Base-by-base conservation (phyloP, 2,888 invertebrate species). In the Polyommatus iphigenia region DNA sequence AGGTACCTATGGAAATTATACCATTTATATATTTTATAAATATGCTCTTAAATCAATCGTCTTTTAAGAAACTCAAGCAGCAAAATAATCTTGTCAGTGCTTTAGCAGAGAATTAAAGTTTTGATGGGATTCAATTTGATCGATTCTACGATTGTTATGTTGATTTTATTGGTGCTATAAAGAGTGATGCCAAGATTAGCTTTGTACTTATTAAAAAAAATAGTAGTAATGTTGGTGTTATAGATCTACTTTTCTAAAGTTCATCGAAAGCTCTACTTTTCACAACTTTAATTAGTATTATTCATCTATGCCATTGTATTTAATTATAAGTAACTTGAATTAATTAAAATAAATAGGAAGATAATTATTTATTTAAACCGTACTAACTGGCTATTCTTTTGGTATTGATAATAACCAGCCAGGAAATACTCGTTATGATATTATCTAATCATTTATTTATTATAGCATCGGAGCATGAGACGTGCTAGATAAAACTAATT, bases 1-100 rank as follows among this genome's bases (percentile, higher is more conserved):
- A 87, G 86, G 87, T 89, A 54, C 50, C 54, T 75, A 89, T 85
- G 84, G 83, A 85, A 85, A 86, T 87, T 85, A 83, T 82, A 83
- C 80, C 82, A 83, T 83, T 84, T 82, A 82, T 81, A 80, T 24
- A 78, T 10, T 24, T 13, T 20, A 24, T 29, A 50, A 3, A 54
- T 77, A 20, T 36, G 57, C 59, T 77, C 72, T 59, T 77, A 72
- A 77, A 77, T 77, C 59, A 41, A 18, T 75, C 20, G 24, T 54
- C 57, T 36, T 36, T 72, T 77, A 72, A 57, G 41, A 72, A 15
- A 54, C 20, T 72, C 18, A 72, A 57, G 36, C 20, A 57, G 57
- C 54, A 77, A 67, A 72, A 57, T 71, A 72, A 77, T 72, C 57
- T 57, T 77, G 71, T 71, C 72, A 20, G 10, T 36, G 29, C 41